A percentile compares a stretch with the other conserved stretches of the same genome.
These are phyloP conservation scores for Erinaceus europaeus DNA, from an alignment of 2,113 vertebrate species.

Conservation along the genomic window DNA sequence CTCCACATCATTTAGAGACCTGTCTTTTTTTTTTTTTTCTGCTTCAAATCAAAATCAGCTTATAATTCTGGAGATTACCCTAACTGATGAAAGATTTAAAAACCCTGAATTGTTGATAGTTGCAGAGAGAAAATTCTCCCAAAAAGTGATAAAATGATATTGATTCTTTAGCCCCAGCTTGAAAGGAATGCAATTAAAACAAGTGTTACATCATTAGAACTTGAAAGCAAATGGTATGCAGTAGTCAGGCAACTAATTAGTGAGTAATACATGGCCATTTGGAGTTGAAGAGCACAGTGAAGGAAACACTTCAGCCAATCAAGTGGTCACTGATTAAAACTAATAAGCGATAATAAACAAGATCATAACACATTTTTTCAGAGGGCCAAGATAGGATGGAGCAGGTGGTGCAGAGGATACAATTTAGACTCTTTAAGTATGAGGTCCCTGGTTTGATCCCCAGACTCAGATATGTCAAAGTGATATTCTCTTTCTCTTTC, in stretches of 20 bases:
- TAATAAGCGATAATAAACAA: background rate
- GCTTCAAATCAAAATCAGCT: background rate
- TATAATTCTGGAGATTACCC: background rate
- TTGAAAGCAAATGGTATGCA: background rate
- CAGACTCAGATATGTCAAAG: no score
- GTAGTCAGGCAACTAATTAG: background rate
- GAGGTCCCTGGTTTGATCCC: no score
- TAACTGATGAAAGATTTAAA: background rate
- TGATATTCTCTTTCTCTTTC: no score
- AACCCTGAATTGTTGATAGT: background rate
- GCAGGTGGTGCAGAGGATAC: no score
- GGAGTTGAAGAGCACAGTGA: background rate
- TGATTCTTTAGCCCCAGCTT: background rate
- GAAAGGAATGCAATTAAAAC: background rate
- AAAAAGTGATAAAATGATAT: background rate
- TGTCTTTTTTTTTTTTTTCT: background rate
- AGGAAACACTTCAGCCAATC: background rate
- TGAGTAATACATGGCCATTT: background rate
- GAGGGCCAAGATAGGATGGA: no score
- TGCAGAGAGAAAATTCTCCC: background rate
- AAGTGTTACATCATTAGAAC: background rate
- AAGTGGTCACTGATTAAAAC: background rate
- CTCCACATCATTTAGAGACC: background rate
- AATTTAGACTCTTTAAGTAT: no score
- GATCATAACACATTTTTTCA: background rate